Conservation (phyloP, 2,797 vertebrate genomes). For the Halcyon leucocephala region DNA sequence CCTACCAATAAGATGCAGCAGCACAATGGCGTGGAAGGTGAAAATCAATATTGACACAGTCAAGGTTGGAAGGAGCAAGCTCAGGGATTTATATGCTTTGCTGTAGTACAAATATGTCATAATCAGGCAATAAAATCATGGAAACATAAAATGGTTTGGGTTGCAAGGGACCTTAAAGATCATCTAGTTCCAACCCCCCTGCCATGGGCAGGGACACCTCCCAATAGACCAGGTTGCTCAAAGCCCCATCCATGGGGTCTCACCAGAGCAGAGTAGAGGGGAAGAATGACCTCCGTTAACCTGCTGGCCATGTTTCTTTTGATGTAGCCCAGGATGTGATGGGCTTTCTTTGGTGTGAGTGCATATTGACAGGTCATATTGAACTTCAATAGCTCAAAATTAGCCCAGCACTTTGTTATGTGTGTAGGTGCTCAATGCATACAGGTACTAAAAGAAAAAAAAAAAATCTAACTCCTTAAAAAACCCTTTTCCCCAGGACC, state of each 20-base stretch:
- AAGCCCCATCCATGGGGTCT: too few species aligned
- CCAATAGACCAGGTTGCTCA: too few species aligned
- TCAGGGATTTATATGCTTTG: neutral
- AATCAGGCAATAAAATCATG: neutral
- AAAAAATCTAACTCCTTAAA: neutral
- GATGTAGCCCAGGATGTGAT: neutral
- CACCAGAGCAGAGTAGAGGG: too few species aligned
- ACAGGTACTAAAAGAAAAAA: neutral
- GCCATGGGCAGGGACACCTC: too few species aligned
- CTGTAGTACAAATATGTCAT: neutral
- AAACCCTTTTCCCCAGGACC: neutral
- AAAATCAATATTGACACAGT: neutral
- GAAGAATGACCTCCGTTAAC: neutral
- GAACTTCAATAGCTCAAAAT: neutral
- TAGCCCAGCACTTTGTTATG: neutral
- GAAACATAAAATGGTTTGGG: too few species aligned
- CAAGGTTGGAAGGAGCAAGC: neutral
- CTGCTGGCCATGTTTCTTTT: neutral
- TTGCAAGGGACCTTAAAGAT: too few species aligned
- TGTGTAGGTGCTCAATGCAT: neutral
- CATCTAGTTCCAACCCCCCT: too few species aligned
- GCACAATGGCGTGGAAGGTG: neutral
- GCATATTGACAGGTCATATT: neutral
- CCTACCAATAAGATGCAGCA: neutral
- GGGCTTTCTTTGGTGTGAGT: neutral